Conservation (phyloP, 2,888 invertebrate genomes). For the Linnaemya tessellans region DNA sequence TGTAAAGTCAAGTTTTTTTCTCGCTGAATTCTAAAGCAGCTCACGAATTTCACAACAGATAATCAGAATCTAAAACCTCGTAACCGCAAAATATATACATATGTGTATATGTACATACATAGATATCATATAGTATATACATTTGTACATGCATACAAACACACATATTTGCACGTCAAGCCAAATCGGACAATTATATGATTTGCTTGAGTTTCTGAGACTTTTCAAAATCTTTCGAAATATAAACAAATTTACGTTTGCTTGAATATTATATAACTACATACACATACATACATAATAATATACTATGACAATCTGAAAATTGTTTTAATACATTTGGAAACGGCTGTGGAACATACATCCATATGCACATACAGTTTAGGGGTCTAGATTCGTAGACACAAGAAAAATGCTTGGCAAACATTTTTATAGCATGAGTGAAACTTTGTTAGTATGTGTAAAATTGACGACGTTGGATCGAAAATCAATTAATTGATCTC, state of each 20-base stretch:
- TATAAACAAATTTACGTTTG: background rate
- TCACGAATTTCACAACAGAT: conserved; percentile 56
- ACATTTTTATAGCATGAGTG: too few species aligned
- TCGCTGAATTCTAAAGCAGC: conserved; percentile 32
- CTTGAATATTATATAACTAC: background rate
- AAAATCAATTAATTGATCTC: too few species aligned
- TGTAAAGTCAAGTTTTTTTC: conserved; percentile 9
- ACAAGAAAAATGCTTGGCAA: too few species aligned
- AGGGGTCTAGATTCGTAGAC: background rate
- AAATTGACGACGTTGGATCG: too few species aligned
- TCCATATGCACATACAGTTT: too few species aligned
- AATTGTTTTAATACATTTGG: background rate
- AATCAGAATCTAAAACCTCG: conserved; percentile 48
- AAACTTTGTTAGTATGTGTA: too few species aligned
- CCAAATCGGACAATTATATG: conserved; percentile 22
- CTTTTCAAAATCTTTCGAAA: conserved; percentile 17
- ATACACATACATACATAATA: background rate
- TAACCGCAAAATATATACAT: conserved; percentile 22
- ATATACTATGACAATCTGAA: background rate
- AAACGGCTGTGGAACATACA: too few species aligned
- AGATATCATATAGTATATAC: background rate
- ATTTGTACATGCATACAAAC: background rate
- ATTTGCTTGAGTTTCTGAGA: conserved; percentile 12
- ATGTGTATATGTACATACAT: background rate
- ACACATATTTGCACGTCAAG: conserved; percentile 11